Evolutionary conservation across 2,113 vertebrate genomes (phyloP).

Genomic region (Lota lota): DNA sequence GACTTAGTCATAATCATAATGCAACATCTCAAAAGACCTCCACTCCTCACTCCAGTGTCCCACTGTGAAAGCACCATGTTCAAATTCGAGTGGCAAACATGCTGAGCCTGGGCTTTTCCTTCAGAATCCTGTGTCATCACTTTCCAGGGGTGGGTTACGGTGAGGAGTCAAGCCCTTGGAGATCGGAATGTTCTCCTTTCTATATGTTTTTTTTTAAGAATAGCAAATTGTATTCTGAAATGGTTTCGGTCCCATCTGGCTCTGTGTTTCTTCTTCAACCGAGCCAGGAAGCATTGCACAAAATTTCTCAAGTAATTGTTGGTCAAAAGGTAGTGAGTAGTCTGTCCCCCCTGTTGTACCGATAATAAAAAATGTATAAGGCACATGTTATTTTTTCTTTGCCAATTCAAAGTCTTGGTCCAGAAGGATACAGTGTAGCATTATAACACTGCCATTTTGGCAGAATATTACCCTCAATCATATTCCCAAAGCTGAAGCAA

Average conservation of each 20-base stretch:
- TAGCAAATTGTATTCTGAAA: conserved; percentile 48
- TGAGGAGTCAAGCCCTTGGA: conserved; percentile 60
- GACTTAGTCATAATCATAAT: no score
- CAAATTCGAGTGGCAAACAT: conserved; percentile 37
- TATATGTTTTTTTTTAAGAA: conserved; percentile 24
- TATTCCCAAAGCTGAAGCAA: conserved; percentile 1
- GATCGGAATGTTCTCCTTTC: conserved; percentile 51
- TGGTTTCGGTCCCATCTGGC: conserved; percentile 10
- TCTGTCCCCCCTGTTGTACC: neutral
- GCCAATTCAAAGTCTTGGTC: neutral
- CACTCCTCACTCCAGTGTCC: conserved; percentile 2
- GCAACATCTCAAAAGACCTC: neutral
- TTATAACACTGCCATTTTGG: neutral
- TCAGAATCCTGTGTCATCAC: conserved; percentile 59
- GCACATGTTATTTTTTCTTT: neutral
- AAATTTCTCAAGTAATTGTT: conserved; percentile 15
- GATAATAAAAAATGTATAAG: neutral
- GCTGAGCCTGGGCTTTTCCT: conserved; percentile 44
- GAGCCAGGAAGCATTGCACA: conserved; percentile 15
- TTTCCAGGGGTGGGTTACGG: conserved; percentile 48
- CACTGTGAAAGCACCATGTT: conserved; percentile 28
- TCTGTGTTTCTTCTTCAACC: conserved; percentile 16
- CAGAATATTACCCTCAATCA: neutral
- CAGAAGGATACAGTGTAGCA: neutral
- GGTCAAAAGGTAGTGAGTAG: neutral